Evolutionary conservation across 2,888 invertebrate species (phyloP), one percentile per base, ranked within the genome.

Genomic region (Drosophila mettleri): DNA sequence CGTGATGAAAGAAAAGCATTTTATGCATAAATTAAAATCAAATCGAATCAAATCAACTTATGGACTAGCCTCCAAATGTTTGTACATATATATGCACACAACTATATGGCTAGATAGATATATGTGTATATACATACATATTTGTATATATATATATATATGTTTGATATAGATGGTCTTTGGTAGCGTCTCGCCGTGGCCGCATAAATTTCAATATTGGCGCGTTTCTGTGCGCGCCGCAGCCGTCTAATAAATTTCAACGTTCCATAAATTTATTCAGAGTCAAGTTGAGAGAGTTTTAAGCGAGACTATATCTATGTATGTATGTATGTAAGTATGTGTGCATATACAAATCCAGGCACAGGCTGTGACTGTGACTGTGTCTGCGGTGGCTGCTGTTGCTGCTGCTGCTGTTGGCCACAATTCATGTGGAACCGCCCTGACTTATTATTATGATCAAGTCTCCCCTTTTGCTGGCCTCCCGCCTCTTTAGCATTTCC

Each of bases 1-100:
- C 74, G 73, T 84, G 89, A 83, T 86, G 85, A 85, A 89, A 87
- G 86, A 89, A 89, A 86, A 89, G 77, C 82, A 85, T 89, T 89
- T 86, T 81, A 71, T 89, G 85, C 89, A 86, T 86, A 86, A 86
- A 89, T 86, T 86, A 89, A 87, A 80, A 86, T 80, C 83, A 80
- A 84, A 84, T 88, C 80, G 83, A 86, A 88, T 88, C 88, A 88
- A 88, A 83, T 80, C 88, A 82, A 81, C 87, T 80, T 83, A 66
- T 74, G 62, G 68, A 59, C 74, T 63, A 57, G 73, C 63, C 74
- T 58, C 74, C 78, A 62, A 66, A 64, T 58, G 34, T 65, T 29
- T 49, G 34, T 38, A 41, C 12, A 16, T 33, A 24, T 58, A 20
- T 14, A 18, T 10, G n/a, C 9, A 41, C 12, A 61, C 9, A 16